A percentile compares a stretch with the other conserved stretches of the same genome.
phyloP scores from a whole-genome alignment of 2,888 invertebrate genomes.

The Acleris laterana region DNA sequence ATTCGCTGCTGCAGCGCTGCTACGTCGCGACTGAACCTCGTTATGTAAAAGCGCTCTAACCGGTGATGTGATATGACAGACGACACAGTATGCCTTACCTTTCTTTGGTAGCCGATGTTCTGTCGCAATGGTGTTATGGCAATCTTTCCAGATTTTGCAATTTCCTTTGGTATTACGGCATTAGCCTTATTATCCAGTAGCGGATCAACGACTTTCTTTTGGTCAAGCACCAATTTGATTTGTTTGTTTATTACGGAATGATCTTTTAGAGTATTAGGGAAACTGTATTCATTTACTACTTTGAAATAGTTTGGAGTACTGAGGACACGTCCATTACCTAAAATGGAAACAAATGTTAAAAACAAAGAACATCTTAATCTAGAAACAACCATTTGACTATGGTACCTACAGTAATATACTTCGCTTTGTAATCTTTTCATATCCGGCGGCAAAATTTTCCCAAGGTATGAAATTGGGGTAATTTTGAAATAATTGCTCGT shows the following conservation, averaged over 20 bases:
- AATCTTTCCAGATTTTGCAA: conserved; percentile 62
- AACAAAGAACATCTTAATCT: background rate
- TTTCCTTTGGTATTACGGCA: conserved; percentile 57
- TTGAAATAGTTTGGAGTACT: conserved; percentile 64
- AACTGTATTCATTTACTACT: conserved; percentile 71
- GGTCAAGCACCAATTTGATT: conserved; percentile 58
- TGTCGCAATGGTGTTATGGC: conserved; percentile 61
- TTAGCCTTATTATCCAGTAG: conserved; percentile 48
- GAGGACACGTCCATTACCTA: conserved; percentile 57
- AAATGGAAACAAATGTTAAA: conserved; percentile 41
- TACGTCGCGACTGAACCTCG: too few species aligned
- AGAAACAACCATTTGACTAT: too few species aligned
- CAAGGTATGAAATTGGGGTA: too few species aligned
- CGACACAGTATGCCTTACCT: conserved; percentile 48
- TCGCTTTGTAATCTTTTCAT: too few species aligned
- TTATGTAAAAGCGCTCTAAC: too few species aligned
- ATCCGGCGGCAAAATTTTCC: too few species aligned
- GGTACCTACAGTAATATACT: too few species aligned
- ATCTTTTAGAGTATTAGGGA: conserved; percentile 48
- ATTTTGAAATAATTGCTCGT: too few species aligned
- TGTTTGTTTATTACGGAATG: conserved; percentile 52
- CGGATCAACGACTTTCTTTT: conserved; percentile 63
- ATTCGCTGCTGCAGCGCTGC: too few species aligned
- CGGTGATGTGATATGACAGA: too few species aligned
- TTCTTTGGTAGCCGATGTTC: conserved; percentile 52